Conservation (phyloP, 2,113 vertebrate species). For the Alethe diademata region DNA sequence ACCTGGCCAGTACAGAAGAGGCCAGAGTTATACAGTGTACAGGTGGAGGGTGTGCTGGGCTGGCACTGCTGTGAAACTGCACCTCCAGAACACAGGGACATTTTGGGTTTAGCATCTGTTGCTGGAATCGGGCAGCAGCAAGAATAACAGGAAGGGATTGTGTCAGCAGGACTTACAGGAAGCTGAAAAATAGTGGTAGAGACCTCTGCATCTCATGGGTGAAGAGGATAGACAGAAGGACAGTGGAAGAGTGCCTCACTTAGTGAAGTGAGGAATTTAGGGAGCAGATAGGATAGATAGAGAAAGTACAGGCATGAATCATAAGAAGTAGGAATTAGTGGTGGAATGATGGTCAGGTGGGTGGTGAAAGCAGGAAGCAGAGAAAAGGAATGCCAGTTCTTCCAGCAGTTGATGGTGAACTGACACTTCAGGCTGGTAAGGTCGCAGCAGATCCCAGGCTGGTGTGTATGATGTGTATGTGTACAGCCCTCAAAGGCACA, state of each 20-base stretch:
- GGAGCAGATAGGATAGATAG: neutral
- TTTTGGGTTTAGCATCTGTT: neutral
- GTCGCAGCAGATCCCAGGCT: neutral
- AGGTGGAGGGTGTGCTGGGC: neutral
- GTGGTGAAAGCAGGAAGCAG: constrained; percentile 28
- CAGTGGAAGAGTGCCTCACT: neutral
- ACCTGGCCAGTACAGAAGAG: neutral
- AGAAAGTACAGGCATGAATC: constrained; percentile 4
- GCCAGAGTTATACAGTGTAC: neutral
- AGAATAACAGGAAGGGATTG: neutral
- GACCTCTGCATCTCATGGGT: neutral
- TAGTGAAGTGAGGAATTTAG: neutral
- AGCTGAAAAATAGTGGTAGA: neutral
- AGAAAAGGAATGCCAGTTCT: constrained; percentile 5
- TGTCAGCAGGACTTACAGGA: fast-evolving
- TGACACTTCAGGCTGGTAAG: neutral
- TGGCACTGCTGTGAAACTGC: neutral
- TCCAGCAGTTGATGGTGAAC: neutral
- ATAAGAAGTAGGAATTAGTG: constrained; percentile 18
- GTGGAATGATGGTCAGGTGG: neutral
- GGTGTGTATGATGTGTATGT: neutral
- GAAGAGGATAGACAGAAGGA: neutral
- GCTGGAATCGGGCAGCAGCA: neutral
- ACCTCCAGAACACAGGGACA: neutral
- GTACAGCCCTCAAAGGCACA: neutral